Conservation (phyloP, 2,888 invertebrate genomes). For the Eristalis tenax region DNA sequence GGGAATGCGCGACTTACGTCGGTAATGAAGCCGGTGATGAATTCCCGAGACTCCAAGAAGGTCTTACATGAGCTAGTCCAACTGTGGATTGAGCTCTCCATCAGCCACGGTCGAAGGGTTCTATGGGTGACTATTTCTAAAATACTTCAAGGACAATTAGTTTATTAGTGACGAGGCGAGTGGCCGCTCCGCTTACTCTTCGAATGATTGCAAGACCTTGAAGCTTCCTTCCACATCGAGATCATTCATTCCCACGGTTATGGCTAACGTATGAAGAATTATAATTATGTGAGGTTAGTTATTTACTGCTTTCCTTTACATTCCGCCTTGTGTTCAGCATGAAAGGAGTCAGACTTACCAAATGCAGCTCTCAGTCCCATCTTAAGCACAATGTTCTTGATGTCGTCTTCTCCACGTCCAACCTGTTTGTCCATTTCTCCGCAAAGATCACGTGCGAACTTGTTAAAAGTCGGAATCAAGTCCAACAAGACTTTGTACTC, state of each 20-base stretch:
- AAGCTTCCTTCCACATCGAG: neutral
- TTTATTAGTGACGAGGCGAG: neutral
- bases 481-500: conserved; percentile 76
- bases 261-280: neutral
- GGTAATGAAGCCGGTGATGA: neutral
- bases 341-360: neutral
- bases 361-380: neutral
- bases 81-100: neutral
- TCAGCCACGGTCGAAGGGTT: neutral
- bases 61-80: neutral
- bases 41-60: neutral
- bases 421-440: neutral
- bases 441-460: conserved; percentile 68
- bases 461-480: conserved; percentile 77
- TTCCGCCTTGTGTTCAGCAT: no score
- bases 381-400: conserved; percentile 55
- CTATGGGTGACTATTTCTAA: neutral
- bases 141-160: neutral
- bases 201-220: neutral
- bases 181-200: neutral
- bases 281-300: no score
- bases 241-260: neutral
- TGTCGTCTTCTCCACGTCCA: conserved; percentile 72
- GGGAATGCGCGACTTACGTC: neutral
- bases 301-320: no score